These are phyloP conservation scores for Sinocyclocheilus anshuiensis DNA, from an alignment of 2,113 vertebrate species.

Conservation along the genomic window DNA sequence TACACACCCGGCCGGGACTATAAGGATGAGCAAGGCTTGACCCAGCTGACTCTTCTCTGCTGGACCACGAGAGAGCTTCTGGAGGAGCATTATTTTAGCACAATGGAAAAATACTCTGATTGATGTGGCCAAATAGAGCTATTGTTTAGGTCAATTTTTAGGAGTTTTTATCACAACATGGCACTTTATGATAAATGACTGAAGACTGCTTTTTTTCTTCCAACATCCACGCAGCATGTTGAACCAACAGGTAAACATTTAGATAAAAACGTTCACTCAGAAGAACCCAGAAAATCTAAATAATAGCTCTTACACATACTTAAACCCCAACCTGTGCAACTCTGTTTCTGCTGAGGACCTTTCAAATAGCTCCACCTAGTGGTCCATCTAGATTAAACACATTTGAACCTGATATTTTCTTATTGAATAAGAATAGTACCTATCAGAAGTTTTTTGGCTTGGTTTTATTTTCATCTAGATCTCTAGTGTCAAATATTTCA, in stretches of 20 bases:
- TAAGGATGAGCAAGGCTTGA: conserved; percentile 47
- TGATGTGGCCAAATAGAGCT: background rate
- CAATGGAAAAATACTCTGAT: conserved; percentile 15
- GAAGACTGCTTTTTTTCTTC: conserved; percentile 43
- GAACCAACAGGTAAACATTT: conserved; percentile 52
- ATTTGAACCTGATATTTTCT: background rate
- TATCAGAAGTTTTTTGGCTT: background rate
- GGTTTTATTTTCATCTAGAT: background rate
- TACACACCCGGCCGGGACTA: conserved; percentile 50
- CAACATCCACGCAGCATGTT: conserved; percentile 32
- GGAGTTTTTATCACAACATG: background rate
- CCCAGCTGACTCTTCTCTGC: conserved; percentile 48
- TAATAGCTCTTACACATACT: conserved; percentile 40
- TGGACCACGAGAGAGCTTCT: conserved; percentile 37
- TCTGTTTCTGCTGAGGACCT: conserved; percentile 4
- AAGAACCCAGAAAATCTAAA: conserved; percentile 27
- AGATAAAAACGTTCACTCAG: conserved; percentile 47
- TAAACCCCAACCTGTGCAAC: conserved; percentile 38
- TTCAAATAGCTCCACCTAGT: conserved; percentile 70
- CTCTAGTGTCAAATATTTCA: conserved; percentile 1
- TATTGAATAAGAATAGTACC: background rate
- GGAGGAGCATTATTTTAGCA: conserved; percentile 30
- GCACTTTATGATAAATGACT: conserved; percentile 28
- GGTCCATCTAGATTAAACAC: conserved; percentile 47
- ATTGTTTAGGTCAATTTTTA: background rate